Percentiles rank a stretch among this genome's conserved stretches.
Conservation (phyloP, 2,888 invertebrate genomes). For the Serrognathus titanus region DNA sequence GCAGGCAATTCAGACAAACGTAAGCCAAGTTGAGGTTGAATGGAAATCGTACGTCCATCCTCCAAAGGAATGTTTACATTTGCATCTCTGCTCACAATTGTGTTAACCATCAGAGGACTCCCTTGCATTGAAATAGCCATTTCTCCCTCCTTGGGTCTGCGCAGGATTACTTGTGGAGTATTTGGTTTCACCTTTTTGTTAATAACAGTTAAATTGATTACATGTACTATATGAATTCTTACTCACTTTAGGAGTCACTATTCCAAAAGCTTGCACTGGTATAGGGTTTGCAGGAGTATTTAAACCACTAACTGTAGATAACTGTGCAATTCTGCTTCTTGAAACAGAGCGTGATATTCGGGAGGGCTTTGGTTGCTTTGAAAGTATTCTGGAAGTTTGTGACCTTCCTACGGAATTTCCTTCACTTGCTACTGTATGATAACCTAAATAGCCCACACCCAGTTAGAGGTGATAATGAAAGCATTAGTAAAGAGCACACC, state of each 20-base stretch:
- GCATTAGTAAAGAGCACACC: constrained; percentile 10
- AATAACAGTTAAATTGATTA: background rate
- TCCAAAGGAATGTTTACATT: constrained; percentile 65
- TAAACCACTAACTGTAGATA: background rate
- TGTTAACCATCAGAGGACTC: constrained; percentile 61
- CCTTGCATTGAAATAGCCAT: constrained; percentile 67
- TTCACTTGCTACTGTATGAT: constrained; percentile 39
- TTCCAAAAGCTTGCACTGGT: constrained; percentile 28
- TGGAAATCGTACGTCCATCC: constrained; percentile 61
- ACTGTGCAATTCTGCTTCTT: constrained; percentile 17
- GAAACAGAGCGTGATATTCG: constrained; percentile 31
- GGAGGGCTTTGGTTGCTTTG: constrained; percentile 7
- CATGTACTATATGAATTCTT: background rate
- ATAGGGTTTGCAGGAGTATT: constrained; percentile 10
- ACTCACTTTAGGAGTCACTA: constrained; percentile 41
- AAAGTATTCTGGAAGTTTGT: constrained; percentile 18
- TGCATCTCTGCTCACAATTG: constrained; percentile 52
- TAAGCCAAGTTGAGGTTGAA: constrained; percentile 56
- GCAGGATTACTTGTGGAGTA: constrained; percentile 58
- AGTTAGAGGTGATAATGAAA: constrained; percentile 11
- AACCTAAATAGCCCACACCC: constrained; percentile 32
- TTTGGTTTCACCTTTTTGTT: constrained; percentile 52
- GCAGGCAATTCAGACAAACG: constrained; percentile 47
- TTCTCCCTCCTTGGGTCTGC: constrained; percentile 62
- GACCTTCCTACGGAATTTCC: constrained; percentile 26